Evolutionary conservation across 1,140 invertebrate genomes (phyloP), one percentile per base, ranked within the genome.

Genomic region (Chlorops oryzae): DNA sequence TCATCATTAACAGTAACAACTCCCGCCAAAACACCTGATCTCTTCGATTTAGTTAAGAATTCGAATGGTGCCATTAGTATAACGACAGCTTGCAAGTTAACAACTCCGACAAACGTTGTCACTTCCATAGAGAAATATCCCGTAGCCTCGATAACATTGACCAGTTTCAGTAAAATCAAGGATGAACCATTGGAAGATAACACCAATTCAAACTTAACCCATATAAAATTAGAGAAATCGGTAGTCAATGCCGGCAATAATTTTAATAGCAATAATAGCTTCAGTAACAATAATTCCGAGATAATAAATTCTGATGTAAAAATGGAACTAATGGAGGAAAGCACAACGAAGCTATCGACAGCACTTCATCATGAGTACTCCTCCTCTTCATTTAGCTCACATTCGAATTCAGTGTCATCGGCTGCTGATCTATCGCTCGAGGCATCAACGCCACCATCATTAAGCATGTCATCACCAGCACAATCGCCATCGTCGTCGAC

Each of bases 31-130:
- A 46, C 27, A n/a, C 46, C 63, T 13, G 66, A 70, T 65, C 66
- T 69, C 24, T 69, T 70, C 13, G 65, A 69, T 50, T 50, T 69
- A 52, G 65, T 69, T 3, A 69, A 69, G 49, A 69, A 69, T 42
- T 69, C 65, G 1, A 67, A 68, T 39, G 61, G 64, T 9, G 59
- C 64, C 18, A 65, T 65, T n/a, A 62, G 61, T 20, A 63, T 68
- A 34, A 50, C 61, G 22, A 55, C 51, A 59, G 55, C 43, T 22
- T 52, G 12, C 22, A 23, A 47, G 21, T 47, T n/a, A n/a, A n/a
- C n/a, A n/a, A n/a, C n/a, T n/a, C n/a, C 43, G 13, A n/a, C 49
- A 25, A 21, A 27, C 2, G 15, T 32, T 12, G 37, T 22, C 21
- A n/a, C 18, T 12, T 34, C 21, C 18, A 43, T 15, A 9, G 43